Conservation (phyloP, 1,140 invertebrate genomes). For the Zaprionus vittiger region DNA sequence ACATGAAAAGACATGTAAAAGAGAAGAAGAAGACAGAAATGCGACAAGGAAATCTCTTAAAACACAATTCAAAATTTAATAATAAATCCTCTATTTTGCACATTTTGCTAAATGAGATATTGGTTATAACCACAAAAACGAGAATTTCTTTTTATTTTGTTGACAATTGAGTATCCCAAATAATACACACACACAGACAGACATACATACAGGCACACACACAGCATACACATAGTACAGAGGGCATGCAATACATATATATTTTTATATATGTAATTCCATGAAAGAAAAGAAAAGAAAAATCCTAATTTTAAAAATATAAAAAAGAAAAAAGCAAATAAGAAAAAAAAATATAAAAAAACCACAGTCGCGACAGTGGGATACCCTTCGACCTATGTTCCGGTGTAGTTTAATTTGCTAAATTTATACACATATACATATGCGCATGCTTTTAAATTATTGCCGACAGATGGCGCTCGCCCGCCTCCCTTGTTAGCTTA, state of each 20-base stretch:
- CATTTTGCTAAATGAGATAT: slow-evolving; percentile 72
- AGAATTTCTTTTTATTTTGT: slow-evolving; percentile 38
- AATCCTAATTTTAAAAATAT: slow-evolving; percentile 81
- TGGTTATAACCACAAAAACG: slow-evolving; percentile 36
- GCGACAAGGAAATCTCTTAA: slow-evolving; percentile 26
- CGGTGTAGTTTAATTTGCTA: too few species aligned
- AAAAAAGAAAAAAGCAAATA: slow-evolving; percentile 22
- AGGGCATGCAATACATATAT: slow-evolving; percentile 52
- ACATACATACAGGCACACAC: slow-evolving; percentile 18
- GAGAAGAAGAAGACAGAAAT: slow-evolving; percentile 23
- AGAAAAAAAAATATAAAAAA: too few species aligned
- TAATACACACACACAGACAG: background rate
- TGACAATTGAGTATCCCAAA: slow-evolving; percentile 20
- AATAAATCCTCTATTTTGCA: slow-evolving; percentile 68
- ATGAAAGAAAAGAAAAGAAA: slow-evolving; percentile 73
- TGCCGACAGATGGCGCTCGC: too few species aligned
- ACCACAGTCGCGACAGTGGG: too few species aligned
- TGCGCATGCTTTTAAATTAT: too few species aligned
- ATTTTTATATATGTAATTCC: slow-evolving; percentile 72
- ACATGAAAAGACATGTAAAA: slow-evolving; percentile 36
- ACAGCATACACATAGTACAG: slow-evolving; percentile 50
- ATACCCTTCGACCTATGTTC: too few species aligned
- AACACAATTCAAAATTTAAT: slow-evolving; percentile 54
- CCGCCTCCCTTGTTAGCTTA: too few species aligned
- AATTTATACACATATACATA: too few species aligned